Conservation (phyloP, 1,140 invertebrate genomes). For the Drosophila prosaltans region DNA sequence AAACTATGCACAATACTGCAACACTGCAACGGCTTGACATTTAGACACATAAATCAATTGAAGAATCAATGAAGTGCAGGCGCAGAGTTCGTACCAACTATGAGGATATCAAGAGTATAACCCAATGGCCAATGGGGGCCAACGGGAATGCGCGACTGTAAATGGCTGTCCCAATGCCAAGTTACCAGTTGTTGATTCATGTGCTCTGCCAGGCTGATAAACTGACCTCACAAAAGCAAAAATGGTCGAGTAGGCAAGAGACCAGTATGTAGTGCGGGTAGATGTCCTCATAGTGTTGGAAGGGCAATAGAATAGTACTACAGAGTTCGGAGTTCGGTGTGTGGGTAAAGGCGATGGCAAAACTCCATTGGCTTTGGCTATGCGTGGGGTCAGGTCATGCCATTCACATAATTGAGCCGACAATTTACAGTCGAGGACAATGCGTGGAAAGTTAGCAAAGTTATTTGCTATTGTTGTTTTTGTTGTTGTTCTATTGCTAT, state of each 20-base stretch:
- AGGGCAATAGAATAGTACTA: too few relatives aligned
- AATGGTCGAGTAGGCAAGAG: neutral
- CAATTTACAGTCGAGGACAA: conserved; percentile 56
- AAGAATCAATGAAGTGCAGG: conserved; percentile 63
- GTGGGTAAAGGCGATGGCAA: neutral
- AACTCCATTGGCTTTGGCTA: conserved; percentile 11
- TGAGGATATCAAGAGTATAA: neutral
- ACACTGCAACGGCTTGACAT: conserved; percentile 40
- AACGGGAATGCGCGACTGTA: conserved; percentile 31
- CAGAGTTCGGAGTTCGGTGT: neutral
- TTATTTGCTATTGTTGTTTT: conserved; percentile 30
- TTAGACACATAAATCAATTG: conserved; percentile 64
- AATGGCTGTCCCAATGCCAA: conserved; percentile 33
- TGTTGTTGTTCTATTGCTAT: neutral
- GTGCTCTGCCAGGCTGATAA: conserved; percentile 45
- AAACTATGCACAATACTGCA: conserved; percentile 28
- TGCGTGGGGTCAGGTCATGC: conserved; percentile 18
- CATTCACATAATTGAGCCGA: conserved; percentile 60
- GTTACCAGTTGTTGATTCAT: conserved; percentile 41
- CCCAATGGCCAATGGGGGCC: neutral
- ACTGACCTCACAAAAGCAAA: conserved; percentile 34
- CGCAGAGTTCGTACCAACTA: conserved; percentile 29
- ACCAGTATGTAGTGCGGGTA: neutral
- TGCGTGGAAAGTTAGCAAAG: conserved; percentile 52
- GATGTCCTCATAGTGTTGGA: too few relatives aligned